These are phyloP conservation scores for Chelmon rostratus DNA, from an alignment of 2,797 vertebrate genomes.

Conservation along the genomic window DNA sequence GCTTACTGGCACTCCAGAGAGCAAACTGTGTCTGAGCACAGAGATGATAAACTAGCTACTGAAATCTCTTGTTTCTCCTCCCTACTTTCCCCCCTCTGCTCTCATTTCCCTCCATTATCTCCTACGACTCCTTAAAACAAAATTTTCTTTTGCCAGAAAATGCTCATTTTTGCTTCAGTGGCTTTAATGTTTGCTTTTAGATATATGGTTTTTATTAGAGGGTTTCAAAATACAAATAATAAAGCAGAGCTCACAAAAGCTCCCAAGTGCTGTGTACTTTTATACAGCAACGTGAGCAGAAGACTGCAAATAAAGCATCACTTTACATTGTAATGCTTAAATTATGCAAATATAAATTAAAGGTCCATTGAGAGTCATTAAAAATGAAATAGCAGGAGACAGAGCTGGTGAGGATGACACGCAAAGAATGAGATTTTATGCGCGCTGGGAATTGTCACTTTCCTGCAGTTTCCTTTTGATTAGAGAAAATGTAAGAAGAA, in stretches of 20 bases:
- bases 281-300: slow-evolving; percentile 1
- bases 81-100: not conserved
- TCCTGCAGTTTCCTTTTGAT: slow-evolving; percentile 12
- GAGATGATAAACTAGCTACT: slow-evolving; percentile 47
- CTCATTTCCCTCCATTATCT: slow-evolving; percentile 38
- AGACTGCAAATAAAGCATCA: slow-evolving; percentile 19
- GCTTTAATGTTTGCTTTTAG: slow-evolving; percentile 42
- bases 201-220: slow-evolving; percentile 51
- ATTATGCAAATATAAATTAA: slow-evolving; percentile 45
- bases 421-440: slow-evolving; percentile 17
- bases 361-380: slow-evolving; percentile 28
- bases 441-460: slow-evolving; percentile 33
- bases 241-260: slow-evolving; percentile 35
- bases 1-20: slow-evolving; percentile 49
- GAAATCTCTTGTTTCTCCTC: slow-evolving; percentile 35
- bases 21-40: slow-evolving; percentile 26
- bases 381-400: slow-evolving; percentile 35
- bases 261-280: slow-evolving; percentile 5
- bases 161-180: slow-evolving; percentile 13
- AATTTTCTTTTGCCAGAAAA: slow-evolving; percentile 29
- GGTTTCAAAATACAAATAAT: slow-evolving; percentile 37
- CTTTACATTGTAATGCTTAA: slow-evolving; percentile 13
- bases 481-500: not conserved
- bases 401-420: not conserved
- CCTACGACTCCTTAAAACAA: slow-evolving; percentile 19